phyloP scores from a whole-genome alignment of 2,888 invertebrate genomes.

The Drosophila mayaguana region DNA sequence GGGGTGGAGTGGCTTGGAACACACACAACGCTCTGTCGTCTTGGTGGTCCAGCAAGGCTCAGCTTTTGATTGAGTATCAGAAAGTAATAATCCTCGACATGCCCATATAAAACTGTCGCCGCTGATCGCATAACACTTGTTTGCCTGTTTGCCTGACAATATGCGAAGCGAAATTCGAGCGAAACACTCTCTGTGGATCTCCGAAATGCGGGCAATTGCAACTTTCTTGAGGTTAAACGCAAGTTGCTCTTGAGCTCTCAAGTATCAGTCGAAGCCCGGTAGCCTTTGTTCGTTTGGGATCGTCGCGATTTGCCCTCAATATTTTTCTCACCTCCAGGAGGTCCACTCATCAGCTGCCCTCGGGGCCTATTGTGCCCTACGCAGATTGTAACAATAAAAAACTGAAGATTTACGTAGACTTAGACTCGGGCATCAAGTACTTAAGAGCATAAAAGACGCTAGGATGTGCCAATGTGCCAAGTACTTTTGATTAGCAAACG shows the following conservation, averaged over 20 bases:
- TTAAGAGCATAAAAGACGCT: conserved; percentile 42
- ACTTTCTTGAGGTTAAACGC: conserved; percentile 82
- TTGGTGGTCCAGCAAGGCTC: conserved; percentile 66
- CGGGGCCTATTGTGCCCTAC: conserved; percentile 53
- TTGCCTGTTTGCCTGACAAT: conserved; percentile 75
- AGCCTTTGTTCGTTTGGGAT: conserved; percentile 43
- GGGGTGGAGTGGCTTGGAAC: conserved; percentile 45
- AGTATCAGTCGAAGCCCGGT: conserved; percentile 38
- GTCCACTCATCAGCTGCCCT: conserved; percentile 82
- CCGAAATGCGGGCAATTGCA: conserved; percentile 76
- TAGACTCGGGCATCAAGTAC: conserved; percentile 74
- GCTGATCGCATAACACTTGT: conserved; percentile 82
- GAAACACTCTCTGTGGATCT: conserved; percentile 46
- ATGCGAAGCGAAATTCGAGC: conserved; percentile 49
- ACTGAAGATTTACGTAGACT: conserved; percentile 61
- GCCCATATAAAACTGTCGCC: conserved; percentile 56
- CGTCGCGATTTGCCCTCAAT: conserved; percentile 64
- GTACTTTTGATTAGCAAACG: conserved; percentile 56
- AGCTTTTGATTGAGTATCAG: conserved; percentile 70
- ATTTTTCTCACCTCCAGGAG: conserved; percentile 85
- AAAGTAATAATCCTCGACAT: conserved; percentile 54
- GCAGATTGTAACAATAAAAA: conserved; percentile 71
- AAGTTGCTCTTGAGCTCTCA: conserved; percentile 67
- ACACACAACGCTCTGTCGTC: conserved; percentile 64
- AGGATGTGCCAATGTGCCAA: conserved; percentile 51